A percentile compares a stretch with the other conserved stretches of the same genome.
Evolutionary conservation across 2,113 vertebrate genomes (phyloP).

Genomic region (Spermophilus dauricus): DNA sequence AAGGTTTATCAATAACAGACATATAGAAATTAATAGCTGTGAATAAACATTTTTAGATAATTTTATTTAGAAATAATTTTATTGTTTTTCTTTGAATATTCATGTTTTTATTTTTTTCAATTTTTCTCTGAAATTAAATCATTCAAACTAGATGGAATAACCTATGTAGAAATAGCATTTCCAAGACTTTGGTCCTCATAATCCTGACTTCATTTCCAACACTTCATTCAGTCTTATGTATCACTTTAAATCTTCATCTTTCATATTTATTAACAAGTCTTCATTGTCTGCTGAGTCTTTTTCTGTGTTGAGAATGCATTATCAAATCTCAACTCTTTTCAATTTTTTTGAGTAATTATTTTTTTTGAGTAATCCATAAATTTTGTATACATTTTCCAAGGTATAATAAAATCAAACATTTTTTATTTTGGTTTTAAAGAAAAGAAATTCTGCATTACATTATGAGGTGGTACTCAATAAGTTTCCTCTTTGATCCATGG

Average conservation of each 20-base stretch:
- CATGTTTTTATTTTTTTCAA: background rate
- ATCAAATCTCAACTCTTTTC: background rate
- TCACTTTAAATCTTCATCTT: background rate
- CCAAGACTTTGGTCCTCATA: background rate
- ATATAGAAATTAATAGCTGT: background rate
- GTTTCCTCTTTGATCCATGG: background rate
- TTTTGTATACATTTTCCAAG: constrained; percentile 4
- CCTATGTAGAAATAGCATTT: background rate
- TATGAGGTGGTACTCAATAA: background rate
- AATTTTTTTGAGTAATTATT: background rate
- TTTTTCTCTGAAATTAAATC: constrained; percentile 16
- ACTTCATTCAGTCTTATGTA: background rate
- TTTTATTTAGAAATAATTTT: constrained; percentile 35
- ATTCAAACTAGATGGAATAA: background rate
- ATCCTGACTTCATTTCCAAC: constrained; percentile 31
- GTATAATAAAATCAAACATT: background rate
- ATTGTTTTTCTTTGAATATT: background rate
- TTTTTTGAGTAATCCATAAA: background rate
- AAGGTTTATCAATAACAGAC: constrained; percentile 3
- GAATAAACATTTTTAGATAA: background rate
- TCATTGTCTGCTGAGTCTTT: background rate
- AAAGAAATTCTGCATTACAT: background rate
- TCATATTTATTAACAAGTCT: background rate
- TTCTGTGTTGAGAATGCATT: background rate
- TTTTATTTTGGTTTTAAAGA: background rate